Percentiles rank a stretch among this genome's conserved stretches.
Evolutionary conservation across 1,140 invertebrate species (phyloP).

Genomic region (Brachionus koreanus): DNA sequence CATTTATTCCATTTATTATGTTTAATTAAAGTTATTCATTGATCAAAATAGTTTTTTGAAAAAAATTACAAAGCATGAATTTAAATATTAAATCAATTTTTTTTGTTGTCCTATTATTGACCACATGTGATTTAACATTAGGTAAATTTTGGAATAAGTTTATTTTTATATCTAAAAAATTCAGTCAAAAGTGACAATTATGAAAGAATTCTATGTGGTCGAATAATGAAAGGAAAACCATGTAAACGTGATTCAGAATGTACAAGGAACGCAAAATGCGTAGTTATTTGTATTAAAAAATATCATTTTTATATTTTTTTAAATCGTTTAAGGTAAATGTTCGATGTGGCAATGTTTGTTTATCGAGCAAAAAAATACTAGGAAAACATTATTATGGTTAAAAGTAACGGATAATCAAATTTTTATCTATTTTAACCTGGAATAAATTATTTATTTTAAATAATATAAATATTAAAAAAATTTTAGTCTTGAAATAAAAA

Average conservation of each 20-base stretch:
- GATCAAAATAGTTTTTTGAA: not conserved
- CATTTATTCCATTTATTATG: not conserved
- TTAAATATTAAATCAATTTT: not conserved
- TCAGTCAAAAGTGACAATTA: not conserved
- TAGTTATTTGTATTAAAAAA: not conserved
- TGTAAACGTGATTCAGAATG: slow-evolving; percentile 17
- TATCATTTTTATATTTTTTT: not conserved
- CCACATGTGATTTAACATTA: not conserved
- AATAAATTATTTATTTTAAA: not conserved
- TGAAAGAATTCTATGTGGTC: not conserved
- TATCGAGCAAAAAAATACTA: not conserved
- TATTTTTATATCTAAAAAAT: not conserved
- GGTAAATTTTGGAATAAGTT: not conserved
- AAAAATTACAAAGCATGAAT: not conserved
- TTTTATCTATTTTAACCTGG: not conserved
- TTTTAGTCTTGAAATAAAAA: not conserved
- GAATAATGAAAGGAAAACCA: not conserved
- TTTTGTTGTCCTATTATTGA: not conserved
- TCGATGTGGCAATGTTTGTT: slow-evolving; percentile 6
- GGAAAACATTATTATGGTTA: not conserved
- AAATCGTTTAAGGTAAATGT: not conserved
- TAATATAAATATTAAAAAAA: not conserved
- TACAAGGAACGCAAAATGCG: not conserved
- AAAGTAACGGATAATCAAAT: not conserved
- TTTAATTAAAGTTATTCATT: not conserved